Conservation (phyloP, 2,888 invertebrate genomes). For the Labia minor region DNA sequence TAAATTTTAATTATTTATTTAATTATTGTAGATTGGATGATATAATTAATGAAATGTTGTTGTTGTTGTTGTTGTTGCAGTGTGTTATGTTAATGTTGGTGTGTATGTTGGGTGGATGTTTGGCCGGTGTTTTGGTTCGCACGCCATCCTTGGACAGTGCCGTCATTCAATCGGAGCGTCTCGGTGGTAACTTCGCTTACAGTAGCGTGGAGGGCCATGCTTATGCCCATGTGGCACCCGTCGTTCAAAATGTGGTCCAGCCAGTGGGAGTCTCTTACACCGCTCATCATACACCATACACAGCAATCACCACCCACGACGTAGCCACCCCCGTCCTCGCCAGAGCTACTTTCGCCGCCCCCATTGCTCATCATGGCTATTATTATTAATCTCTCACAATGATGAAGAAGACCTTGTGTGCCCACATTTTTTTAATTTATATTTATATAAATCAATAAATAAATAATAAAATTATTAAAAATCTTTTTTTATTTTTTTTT, state of each 20-base stretch:
- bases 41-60: too few relatives aligned
- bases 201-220: conserved; percentile 33
- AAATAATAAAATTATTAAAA: too few relatives aligned
- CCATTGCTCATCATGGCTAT: not conserved
- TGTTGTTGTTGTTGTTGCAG: too few relatives aligned
- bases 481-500: too few relatives aligned
- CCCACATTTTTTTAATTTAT: too few relatives aligned
- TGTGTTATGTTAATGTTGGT: too few relatives aligned
- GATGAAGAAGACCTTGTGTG: too few relatives aligned
- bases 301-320: conserved; percentile 3
- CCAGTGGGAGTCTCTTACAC: conserved; percentile 32
- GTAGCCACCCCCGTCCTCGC: conserved; percentile 14
- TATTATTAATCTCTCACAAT: too few relatives aligned
- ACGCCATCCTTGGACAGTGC: conserved; percentile 33
- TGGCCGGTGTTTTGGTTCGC: conserved; percentile 29
- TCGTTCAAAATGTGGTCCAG: conserved; percentile 30
- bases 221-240: conserved; percentile 32
- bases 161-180: conserved; percentile 33
- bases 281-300: conserved; percentile 24
- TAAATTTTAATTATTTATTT: too few relatives aligned
- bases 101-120: conserved; percentile 19
- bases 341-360: conserved; percentile 17
- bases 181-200: conserved; percentile 35
- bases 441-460: too few relatives aligned
- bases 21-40: too few relatives aligned